A percentile compares a stretch with the other conserved stretches of the same genome.
These are phyloP conservation scores for Glyptemys insculpta DNA, from an alignment of 2,797 vertebrate genomes.

Conservation along the genomic window DNA sequence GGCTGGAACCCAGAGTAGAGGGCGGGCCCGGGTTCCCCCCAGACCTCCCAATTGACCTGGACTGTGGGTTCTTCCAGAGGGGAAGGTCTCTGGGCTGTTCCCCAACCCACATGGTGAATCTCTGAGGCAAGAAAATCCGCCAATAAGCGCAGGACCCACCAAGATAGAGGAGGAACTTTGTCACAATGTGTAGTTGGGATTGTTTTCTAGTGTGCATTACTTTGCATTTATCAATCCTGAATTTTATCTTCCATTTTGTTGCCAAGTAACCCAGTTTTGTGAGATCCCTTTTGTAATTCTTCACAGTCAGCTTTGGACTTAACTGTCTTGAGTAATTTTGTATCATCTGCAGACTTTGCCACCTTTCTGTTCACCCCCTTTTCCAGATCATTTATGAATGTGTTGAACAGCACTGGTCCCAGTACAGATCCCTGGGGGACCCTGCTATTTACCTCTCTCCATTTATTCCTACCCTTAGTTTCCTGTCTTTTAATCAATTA, in stretches of 20 bases:
- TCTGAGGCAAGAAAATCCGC: too few species aligned
- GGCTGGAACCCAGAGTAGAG: too few species aligned
- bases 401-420: not conserved
- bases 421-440: not conserved
- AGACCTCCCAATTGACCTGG: too few species aligned
- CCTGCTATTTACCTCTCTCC: not conserved
- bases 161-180: too few species aligned
- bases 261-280: not conserved
- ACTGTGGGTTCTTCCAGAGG: too few species aligned
- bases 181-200: not conserved
- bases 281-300: not conserved
- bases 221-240: not conserved
- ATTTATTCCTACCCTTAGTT: not conserved
- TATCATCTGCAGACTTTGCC: not conserved
- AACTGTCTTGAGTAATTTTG: not conserved
- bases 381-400: not conserved
- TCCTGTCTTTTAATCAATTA: not conserved
- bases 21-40: too few species aligned
- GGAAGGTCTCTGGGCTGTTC: too few species aligned
- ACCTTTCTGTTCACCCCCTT: not conserved
- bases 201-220: not conserved
- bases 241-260: not conserved
- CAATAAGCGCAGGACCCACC: too few species aligned
- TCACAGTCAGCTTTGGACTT: not conserved
- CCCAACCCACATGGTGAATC: too few species aligned